These are phyloP conservation scores for Carassius gibelio DNA, from an alignment of 2,113 vertebrate species.

Conservation along the genomic window DNA sequence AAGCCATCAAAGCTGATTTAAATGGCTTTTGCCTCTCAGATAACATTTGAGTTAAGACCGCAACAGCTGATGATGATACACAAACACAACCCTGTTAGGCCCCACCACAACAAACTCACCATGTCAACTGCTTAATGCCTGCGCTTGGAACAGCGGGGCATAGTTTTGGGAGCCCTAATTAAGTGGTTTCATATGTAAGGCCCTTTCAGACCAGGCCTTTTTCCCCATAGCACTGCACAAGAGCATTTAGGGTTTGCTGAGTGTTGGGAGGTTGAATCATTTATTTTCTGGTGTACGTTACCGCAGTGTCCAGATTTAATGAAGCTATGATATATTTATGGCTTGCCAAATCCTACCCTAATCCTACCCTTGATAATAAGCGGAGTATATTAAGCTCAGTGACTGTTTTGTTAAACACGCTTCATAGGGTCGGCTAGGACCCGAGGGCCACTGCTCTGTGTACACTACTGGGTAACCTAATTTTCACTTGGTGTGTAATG, in stretches of 20 bases:
- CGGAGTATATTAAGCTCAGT: conserved; percentile 59
- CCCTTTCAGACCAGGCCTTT: conserved; percentile 53
- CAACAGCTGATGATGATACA: conserved; percentile 66
- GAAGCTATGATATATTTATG: conserved; percentile 75
- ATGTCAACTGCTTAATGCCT: conserved; percentile 71
- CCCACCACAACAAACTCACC: conserved; percentile 57
- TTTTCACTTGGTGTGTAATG: conserved; percentile 77
- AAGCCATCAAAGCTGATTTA: conserved; percentile 68
- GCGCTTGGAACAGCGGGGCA: conserved; percentile 56
- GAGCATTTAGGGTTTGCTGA: conserved; percentile 63
- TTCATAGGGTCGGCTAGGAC: conserved; percentile 60
- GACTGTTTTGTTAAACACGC: conserved; percentile 72
- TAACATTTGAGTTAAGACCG: conserved; percentile 60
- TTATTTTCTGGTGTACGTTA: conserved; percentile 55
- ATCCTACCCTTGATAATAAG: conserved; percentile 74
- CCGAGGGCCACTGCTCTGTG: conserved; percentile 60
- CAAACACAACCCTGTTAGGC: conserved; percentile 68
- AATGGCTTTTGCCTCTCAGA: conserved; percentile 46
- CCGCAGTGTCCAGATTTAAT: conserved; percentile 65
- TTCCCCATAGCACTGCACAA: conserved; percentile 46
- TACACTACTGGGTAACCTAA: conserved; percentile 73
- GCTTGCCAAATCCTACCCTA: conserved; percentile 70
- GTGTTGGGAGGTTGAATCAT: conserved; percentile 47
- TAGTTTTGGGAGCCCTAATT: conserved; percentile 63
- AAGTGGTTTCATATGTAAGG: conserved; percentile 74